Evolutionary conservation across 2,113 vertebrate genomes (phyloP), one percentile per base, ranked within the genome.

Genomic region (Phrynosoma blainvillii): DNA sequence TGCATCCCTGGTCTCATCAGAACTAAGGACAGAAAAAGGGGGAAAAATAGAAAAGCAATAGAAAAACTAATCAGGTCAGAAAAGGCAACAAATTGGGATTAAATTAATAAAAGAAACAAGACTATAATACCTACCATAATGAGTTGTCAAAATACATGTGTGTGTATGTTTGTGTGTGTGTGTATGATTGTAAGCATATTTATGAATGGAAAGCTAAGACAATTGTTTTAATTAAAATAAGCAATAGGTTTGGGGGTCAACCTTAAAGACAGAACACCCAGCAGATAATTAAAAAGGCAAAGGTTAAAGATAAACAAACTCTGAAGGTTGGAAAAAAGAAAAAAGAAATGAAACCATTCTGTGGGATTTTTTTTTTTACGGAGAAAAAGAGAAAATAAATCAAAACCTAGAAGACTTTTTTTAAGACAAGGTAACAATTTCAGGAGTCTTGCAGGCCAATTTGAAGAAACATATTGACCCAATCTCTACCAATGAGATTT

Each of bases 11-110:
- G 98, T 97, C 92, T 97, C 97, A 92, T 96, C 96, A 93, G 96
- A 83, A 95, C 98, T 99, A 97, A 92, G n/a, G 65, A 40, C 52
- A 98, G 96, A 97, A 80, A 98, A 97, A 98, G 97, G 98, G 95
- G 32, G 16, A 9, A 52, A 66, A 98, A 97, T 98, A 95, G 47
- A 98, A 97, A 98, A 96, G 52, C 36, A n/a, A n/a, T n/a, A n/a
- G n/a, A n/a, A 30, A 83, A 36, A 47, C 96, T 71, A 94, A 59
- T 30, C 0, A 23, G 14, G 54, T 81, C 87, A 1, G 14, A 71
- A 81, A 65, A 2, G 6, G 59, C 21, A 36, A 36, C 36, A 75
- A 75, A 71, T 11, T 18, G 32, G 14, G 5, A 13, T 23, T 25
- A 32, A 81, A 81, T 62, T n/a, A 32, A 13, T 40, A 21, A 65